phyloP scores from a whole-genome alignment of 2,888 invertebrate species.

The Elegia similella region DNA sequence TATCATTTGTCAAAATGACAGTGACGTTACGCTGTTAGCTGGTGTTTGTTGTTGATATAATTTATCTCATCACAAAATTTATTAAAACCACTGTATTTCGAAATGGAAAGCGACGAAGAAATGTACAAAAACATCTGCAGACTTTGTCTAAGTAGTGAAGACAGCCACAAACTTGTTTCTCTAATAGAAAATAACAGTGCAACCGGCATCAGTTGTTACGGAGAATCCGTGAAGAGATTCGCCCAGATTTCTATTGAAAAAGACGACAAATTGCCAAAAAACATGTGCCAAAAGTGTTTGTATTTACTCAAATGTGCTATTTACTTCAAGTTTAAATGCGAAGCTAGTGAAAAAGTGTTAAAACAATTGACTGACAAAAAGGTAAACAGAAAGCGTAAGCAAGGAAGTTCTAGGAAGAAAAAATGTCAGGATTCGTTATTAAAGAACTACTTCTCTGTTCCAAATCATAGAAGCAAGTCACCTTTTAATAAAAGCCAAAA shows the following conservation, averaged over 20 bases:
- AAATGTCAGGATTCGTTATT: constrained; percentile 47
- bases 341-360: constrained; percentile 49
- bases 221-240: constrained; percentile 49
- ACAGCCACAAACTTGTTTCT: constrained; percentile 47
- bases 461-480: neutral
- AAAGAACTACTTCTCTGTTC: constrained; percentile 38
- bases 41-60: constrained; percentile 9
- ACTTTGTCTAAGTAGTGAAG: constrained; percentile 50
- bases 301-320: constrained; percentile 56
- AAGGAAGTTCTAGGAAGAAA: constrained; percentile 31
- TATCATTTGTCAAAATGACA: neutral
- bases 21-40: neutral
- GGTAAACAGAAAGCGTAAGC: constrained; percentile 19
- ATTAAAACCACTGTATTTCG: constrained; percentile 8
- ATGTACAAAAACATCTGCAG: constrained; percentile 57
- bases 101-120: constrained; percentile 47
- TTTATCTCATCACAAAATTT: constrained; percentile 14
- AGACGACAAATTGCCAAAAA: constrained; percentile 49
- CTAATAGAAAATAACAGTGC: constrained; percentile 46
- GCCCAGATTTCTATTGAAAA: constrained; percentile 47
- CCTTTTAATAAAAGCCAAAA: neutral
- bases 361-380: constrained; percentile 31
- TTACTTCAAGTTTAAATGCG: constrained; percentile 57
- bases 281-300: constrained; percentile 59
- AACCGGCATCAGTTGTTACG: constrained; percentile 53